These are phyloP conservation scores for Phorcus lineatus DNA, from an alignment of 2,888 invertebrate species.

Conservation along the genomic window DNA sequence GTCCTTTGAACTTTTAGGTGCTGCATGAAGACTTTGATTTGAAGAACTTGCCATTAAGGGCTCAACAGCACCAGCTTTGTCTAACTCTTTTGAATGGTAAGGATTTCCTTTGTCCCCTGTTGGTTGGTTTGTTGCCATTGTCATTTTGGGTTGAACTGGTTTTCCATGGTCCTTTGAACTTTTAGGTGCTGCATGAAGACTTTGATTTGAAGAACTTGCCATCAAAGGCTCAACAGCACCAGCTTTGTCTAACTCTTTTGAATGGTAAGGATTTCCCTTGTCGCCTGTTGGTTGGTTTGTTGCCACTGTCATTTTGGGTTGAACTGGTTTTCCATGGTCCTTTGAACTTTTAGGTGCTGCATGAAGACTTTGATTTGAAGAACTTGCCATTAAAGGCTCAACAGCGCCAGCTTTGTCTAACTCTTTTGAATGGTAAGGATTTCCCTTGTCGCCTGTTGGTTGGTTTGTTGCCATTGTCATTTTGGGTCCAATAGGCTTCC, in stretches of 20 bases:
- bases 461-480: neutral
- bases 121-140: neutral
- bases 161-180: too few relatives aligned
- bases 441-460: neutral
- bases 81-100: neutral
- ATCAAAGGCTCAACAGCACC: neutral
- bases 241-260: neutral
- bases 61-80: neutral
- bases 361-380: neutral
- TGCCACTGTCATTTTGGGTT: neutral
- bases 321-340: neutral
- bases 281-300: neutral
- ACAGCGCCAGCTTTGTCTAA: neutral
- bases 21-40: too few relatives aligned
- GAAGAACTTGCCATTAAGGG: neutral
- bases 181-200: too few relatives aligned
- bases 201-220: neutral
- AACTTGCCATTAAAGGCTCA: neutral
- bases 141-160: neutral
- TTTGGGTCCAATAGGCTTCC: neutral
- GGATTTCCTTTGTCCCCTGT: neutral
- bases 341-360: neutral
- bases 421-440: neutral
- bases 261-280: slow-evolving; percentile 18
- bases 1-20: too few relatives aligned